Conservation (phyloP, 2,113 vertebrate genomes). For the Rallus limicola region DNA sequence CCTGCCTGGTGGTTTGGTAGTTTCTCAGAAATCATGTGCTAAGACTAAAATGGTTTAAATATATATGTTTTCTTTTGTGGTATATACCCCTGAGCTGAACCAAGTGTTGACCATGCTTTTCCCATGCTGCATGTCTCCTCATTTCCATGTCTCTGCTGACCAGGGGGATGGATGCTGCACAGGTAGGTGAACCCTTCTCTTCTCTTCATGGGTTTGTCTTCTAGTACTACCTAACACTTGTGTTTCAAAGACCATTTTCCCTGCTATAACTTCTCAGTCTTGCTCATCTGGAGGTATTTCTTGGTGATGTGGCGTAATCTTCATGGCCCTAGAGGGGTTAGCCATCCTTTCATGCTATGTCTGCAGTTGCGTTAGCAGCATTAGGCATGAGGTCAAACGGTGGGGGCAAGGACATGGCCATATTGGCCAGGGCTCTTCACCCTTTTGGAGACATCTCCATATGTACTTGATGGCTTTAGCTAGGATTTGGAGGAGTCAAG, state of each 20-base stretch:
- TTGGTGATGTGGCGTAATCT: neutral
- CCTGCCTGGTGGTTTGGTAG: conserved; percentile 1
- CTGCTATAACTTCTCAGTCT: neutral
- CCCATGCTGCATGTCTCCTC: neutral
- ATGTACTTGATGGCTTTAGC: neutral
- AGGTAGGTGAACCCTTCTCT: neutral
- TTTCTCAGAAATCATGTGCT: conserved; percentile 17
- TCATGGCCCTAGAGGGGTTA: neutral
- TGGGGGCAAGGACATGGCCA: neutral
- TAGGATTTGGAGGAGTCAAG: neutral
- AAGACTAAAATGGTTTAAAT: neutral
- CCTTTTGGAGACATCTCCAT: neutral
- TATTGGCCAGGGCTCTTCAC: neutral
- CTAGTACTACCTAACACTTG: neutral
- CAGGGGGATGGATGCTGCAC: neutral
- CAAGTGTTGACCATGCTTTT: neutral
- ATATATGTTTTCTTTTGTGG: neutral
- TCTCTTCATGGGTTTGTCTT: neutral
- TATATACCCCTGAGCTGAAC: neutral
- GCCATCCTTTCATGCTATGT: fast-evolving
- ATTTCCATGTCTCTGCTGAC: neutral
- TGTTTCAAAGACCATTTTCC: neutral
- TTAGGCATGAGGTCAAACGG: neutral
- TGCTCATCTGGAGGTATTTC: neutral
- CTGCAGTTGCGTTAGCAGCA: neutral